phyloP scores from a whole-genome alignment of 2,888 invertebrate species.

The Lysandra coridon region DNA sequence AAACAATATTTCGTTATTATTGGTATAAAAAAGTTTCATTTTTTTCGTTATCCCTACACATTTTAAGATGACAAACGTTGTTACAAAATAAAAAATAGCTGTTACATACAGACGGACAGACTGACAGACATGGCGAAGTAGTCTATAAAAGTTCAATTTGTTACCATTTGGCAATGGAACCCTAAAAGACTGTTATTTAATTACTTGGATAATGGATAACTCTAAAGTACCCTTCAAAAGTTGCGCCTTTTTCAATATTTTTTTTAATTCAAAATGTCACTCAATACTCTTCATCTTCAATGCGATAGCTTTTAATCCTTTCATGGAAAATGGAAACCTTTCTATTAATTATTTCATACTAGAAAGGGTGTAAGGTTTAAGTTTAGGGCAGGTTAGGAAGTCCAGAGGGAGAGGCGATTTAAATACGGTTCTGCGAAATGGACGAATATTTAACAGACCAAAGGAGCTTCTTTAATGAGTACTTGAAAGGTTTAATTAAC shows the following conservation, averaged over 20 bases:
- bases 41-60: too few species aligned
- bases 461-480: background rate
- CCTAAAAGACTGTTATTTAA: background rate
- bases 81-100: too few species aligned
- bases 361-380: background rate
- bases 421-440: background rate
- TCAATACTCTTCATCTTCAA: background rate
- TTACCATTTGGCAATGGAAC: too few species aligned
- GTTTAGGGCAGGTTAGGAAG: background rate
- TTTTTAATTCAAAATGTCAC: background rate
- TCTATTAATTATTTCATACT: background rate
- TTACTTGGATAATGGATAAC: background rate
- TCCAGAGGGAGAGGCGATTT: background rate
- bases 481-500: background rate
- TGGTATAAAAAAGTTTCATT: background rate
- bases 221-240: background rate
- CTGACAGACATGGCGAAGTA: too few species aligned
- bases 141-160: too few species aligned
- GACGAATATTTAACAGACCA: background rate
- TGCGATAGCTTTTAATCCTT: background rate
- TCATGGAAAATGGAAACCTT: background rate
- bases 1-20: too few species aligned
- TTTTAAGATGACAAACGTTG: too few species aligned
- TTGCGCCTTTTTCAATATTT: background rate
- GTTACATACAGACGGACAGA: too few species aligned